Evolutionary conservation across 2,888 invertebrate species (phyloP).

Genomic region (Colostygia pectinataria): DNA sequence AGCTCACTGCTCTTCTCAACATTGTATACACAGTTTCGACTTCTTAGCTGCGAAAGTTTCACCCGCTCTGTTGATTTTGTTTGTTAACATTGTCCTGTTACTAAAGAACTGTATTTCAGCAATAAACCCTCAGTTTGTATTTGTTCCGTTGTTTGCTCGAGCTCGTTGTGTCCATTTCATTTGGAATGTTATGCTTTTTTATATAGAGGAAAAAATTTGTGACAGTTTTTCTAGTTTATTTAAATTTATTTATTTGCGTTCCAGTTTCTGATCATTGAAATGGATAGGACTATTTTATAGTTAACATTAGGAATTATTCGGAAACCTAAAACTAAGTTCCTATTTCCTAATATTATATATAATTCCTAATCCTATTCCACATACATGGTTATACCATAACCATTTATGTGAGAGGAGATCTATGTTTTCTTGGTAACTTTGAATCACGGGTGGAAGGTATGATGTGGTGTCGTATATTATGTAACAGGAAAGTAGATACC

Average conservation of each 20-base stretch:
- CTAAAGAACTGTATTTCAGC: slow-evolving; percentile 48
- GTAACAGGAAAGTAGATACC: slow-evolving; percentile 53
- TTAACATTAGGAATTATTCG: background rate
- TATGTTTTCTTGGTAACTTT: slow-evolving; percentile 5
- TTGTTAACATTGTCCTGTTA: slow-evolving; percentile 66
- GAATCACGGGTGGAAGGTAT: background rate
- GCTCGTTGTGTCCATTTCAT: slow-evolving; percentile 30
- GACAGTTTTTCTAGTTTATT: slow-evolving; percentile 22
- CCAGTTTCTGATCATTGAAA: background rate
- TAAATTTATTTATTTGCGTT: background rate
- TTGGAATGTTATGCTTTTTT: slow-evolving; percentile 25
- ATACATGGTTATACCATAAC: no score
- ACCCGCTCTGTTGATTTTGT: slow-evolving; percentile 71
- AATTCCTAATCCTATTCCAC: no score
- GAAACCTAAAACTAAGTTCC: no score
- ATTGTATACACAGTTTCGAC: slow-evolving; percentile 73
- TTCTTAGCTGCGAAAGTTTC: slow-evolving; percentile 74
- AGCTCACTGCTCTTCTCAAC: slow-evolving; percentile 62
- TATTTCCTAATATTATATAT: no score
- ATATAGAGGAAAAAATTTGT: slow-evolving; percentile 17
- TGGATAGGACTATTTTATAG: background rate
- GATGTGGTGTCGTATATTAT: slow-evolving; percentile 15
- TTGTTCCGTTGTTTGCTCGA: slow-evolving; percentile 36
- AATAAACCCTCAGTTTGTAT: slow-evolving; percentile 43
- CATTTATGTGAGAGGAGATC: no score